Conservation (phyloP, 2,888 invertebrate genomes). For the Cristatella mucedo region DNA sequence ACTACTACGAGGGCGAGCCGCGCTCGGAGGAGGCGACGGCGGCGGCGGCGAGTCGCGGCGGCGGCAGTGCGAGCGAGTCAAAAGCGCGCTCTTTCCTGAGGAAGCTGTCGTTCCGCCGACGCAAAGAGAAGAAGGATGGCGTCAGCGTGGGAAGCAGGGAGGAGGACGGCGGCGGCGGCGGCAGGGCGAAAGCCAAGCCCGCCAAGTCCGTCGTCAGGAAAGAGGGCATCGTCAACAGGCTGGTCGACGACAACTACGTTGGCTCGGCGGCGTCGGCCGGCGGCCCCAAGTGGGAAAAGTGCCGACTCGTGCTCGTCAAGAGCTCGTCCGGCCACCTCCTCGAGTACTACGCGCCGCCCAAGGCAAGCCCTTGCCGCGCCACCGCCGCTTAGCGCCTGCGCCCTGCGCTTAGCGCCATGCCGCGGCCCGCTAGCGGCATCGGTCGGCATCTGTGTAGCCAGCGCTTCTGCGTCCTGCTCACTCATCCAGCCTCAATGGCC, state of each 20-base stretch:
- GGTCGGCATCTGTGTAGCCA: too few species aligned
- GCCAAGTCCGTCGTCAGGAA: conserved; percentile 45
- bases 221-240: conserved; percentile 78
- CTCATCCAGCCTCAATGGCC: too few species aligned
- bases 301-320: conserved; percentile 72
- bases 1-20: neutral
- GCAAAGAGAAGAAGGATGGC: neutral
- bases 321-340: conserved; percentile 84
- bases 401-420: too few species aligned
- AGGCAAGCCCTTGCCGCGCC: conserved; percentile 44
- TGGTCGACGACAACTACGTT: conserved; percentile 81
- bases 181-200: conserved; percentile 1
- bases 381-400: too few species aligned
- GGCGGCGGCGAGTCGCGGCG: neutral
- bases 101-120: conserved; percentile 61
- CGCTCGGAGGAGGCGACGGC: neutral
- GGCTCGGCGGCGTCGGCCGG: conserved; percentile 42
- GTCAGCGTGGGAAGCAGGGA: too few species aligned
- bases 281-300: conserved; percentile 83
- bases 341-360: conserved; percentile 83
- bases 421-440: too few species aligned
- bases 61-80: neutral
- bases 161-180: neutral
- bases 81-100: conserved; percentile 45
- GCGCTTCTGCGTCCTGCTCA: too few species aligned